Percentiles rank a stretch among this genome's conserved stretches.
Evolutionary conservation across 2,888 invertebrate genomes (phyloP).

Genomic region (Pristionchus exspectatus): DNA sequence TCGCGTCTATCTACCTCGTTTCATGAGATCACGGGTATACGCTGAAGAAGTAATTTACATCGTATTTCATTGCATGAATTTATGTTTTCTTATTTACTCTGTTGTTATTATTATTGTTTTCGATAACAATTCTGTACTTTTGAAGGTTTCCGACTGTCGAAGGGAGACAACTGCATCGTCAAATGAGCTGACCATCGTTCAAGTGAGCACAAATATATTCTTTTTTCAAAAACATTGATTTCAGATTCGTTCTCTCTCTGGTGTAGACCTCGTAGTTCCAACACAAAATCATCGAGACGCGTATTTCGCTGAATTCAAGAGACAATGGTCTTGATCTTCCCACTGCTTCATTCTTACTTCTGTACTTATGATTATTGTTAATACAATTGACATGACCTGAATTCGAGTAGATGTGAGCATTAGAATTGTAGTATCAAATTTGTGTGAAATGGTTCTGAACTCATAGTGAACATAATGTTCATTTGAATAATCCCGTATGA

Average conservation of each 20-base stretch:
- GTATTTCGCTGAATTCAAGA: background rate
- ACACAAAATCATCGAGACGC: constrained; percentile 30
- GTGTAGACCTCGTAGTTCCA: constrained; percentile 4
- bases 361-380: background rate
- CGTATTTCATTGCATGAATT: background rate
- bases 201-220: background rate
- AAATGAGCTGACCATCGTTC: background rate
- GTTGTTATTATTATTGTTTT: background rate
- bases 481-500: constrained; percentile 31
- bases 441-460: background rate
- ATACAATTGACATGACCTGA: background rate
- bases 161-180: background rate
- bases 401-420: background rate
- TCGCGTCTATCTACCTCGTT: background rate
- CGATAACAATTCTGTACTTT: background rate
- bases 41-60: constrained; percentile 2
- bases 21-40: constrained; percentile 32
- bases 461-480: background rate
- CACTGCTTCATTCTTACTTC: background rate
- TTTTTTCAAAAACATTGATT: background rate
- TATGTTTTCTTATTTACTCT: background rate
- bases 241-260: constrained; percentile 13
- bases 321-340: background rate
- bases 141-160: background rate
- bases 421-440: background rate